Evolutionary conservation across 1,140 invertebrate species (phyloP).

Genomic region (Rhagoletis zephyria): DNA sequence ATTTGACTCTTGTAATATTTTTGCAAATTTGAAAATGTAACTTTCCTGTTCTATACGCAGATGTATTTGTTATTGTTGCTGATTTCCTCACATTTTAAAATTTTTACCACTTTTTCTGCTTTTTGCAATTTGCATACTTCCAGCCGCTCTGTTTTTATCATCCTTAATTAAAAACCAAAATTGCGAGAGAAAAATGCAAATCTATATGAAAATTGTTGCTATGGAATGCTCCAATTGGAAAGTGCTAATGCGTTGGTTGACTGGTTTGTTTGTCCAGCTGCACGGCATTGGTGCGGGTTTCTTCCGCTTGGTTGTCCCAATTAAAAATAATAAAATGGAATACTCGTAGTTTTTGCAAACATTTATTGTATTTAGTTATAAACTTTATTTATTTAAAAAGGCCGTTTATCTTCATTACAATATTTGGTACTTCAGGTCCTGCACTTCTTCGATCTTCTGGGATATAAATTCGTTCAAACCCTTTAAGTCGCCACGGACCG

Average conservation of each 20-base stretch:
- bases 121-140: constrained; percentile 29
- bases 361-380: too few relatives aligned
- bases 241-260: background rate
- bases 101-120: background rate
- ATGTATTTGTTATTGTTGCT: constrained; percentile 28
- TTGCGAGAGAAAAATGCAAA: background rate
- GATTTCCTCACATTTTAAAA: background rate
- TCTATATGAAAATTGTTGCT: background rate
- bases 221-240: background rate
- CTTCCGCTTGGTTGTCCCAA: background rate
- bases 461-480: too few relatives aligned
- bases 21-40: constrained; percentile 41
- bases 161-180: constrained; percentile 47
- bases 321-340: too few relatives aligned
- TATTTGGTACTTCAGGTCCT: too few relatives aligned
- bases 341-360: too few relatives aligned
- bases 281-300: background rate
- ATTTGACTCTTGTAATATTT: constrained; percentile 50
- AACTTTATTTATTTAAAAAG: too few relatives aligned
- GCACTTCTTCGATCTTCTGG: too few relatives aligned
- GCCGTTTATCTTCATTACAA: too few relatives aligned
- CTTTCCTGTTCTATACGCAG: background rate
- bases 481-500: too few relatives aligned
- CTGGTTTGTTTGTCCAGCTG: background rate
- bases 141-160: background rate